Evolutionary conservation across 2,797 vertebrate genomes (phyloP), one percentile per base, ranked within the genome.

Genomic region (Euthynnus affinis): DNA sequence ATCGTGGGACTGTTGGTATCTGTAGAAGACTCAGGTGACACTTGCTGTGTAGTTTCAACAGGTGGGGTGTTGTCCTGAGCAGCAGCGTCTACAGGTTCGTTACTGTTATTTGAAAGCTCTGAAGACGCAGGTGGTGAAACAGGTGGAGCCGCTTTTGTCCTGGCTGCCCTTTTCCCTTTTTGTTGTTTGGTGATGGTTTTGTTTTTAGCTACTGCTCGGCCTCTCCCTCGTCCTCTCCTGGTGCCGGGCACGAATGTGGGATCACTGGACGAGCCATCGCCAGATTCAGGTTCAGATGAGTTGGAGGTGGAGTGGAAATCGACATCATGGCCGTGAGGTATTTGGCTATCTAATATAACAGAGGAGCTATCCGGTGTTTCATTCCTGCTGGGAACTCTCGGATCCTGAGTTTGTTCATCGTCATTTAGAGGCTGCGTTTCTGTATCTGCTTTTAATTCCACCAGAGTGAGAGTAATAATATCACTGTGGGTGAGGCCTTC

Each of bases 391-490:
- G 79, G 8, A 61, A 29, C 2, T 14, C 23, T 44, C 1, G 12
- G 4, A 13, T 32, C 37, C 9, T 14, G 18, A 3, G 27, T 59
- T 42, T 37, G 73, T 7, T 86, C 10, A 1, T 1, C 1, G 12
- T 63, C 59, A 2, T 70, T 68, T 13, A 82, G 15, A 0, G 34
- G 85, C 58, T 87, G 82, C 63, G 34, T 83, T 57, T 90, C 85
- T 0, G 77, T 62, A 61, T 92, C 90, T 12, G 60, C 55, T 0
- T 89, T 89, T 42, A 94, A 23, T 75, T 96, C 96, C 79, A 95
- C 92, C 64, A 96, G 86, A 0, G 95, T 95, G 77, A 97, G 92
- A 0, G 95, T 96, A 59, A 97, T 67, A 27, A 95, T 88, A 89
- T 96, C 95, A 44, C 65, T 63, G 4, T 90, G 89, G 18, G 87